These are phyloP conservation scores for Acronicta leporina DNA, from an alignment of 2,888 invertebrate species.

Conservation along the genomic window DNA sequence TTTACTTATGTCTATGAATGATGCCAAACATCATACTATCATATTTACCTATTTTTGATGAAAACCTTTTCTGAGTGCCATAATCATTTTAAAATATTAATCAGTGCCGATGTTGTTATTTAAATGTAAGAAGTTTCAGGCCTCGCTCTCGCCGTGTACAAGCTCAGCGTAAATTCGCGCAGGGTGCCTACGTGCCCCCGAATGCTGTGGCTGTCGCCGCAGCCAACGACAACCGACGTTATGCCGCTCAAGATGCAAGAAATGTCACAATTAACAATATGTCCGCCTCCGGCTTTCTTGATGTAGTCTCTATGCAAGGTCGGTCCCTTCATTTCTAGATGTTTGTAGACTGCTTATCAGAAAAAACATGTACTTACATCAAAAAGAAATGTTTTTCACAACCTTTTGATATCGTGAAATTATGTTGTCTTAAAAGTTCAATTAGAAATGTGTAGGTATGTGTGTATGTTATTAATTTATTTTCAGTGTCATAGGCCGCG, in stretches of 20 bases:
- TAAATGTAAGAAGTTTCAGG: slow-evolving; percentile 25
- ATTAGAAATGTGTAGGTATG: no score
- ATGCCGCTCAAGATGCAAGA: slow-evolving; percentile 5
- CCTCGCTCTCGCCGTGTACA: slow-evolving; percentile 50
- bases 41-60: background rate
- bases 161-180: slow-evolving; percentile 74
- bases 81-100: background rate
- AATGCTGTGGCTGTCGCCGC: background rate
- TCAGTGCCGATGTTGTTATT: background rate
- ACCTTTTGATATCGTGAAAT: no score
- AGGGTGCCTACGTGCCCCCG: slow-evolving; percentile 64
- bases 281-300: slow-evolving; percentile 51
- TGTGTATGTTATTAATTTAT: no score
- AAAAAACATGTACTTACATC: no score
- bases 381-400: no score
- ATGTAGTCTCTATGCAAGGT: slow-evolving; percentile 63
- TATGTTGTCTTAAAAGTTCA: no score
- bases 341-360: no score
- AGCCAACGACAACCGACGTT: slow-evolving; percentile 15
- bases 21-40: slow-evolving; percentile 1
- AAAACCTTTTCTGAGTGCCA: background rate
- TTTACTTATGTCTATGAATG: background rate
- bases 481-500: no score
- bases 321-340: slow-evolving; percentile 30
- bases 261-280: slow-evolving; percentile 24